Percentiles rank a stretch among this genome's conserved stretches.
Evolutionary conservation across 2,888 invertebrate genomes (phyloP).

Genomic region (Perithous albicinctus): DNA sequence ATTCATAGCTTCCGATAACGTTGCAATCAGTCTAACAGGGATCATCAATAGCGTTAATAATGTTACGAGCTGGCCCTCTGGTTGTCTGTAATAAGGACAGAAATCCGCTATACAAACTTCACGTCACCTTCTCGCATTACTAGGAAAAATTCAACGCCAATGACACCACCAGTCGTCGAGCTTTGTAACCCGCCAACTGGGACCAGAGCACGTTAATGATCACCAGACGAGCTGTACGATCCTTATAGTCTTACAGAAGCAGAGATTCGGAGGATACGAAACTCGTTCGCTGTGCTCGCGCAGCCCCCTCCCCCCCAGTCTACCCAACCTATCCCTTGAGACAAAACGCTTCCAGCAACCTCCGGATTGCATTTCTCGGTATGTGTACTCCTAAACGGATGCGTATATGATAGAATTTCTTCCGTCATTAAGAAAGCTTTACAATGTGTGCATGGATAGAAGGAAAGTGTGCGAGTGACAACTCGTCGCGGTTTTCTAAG

Average conservation of each 20-base stretch:
- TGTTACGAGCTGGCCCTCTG: not conserved
- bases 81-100: not conserved
- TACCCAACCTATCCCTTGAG: constrained; percentile 69
- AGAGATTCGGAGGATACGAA: constrained; percentile 34
- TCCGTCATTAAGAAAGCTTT: constrained; percentile 84
- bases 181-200: not conserved
- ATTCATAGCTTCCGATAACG: constrained; percentile 3
- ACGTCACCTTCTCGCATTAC: constrained; percentile 23
- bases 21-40: constrained; percentile 13
- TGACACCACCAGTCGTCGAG: constrained; percentile 44
- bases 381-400: constrained; percentile 82
- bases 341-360: constrained; percentile 79
- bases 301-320: constrained; percentile 56
- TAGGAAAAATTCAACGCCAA: constrained; percentile 59
- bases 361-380: constrained; percentile 65
- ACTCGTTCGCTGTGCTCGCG: constrained; percentile 27
- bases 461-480: constrained; percentile 36
- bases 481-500: constrained; percentile 66
- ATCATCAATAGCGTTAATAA: constrained; percentile 11
- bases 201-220: constrained; percentile 63
- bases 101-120: not conserved
- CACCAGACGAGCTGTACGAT: constrained; percentile 58
- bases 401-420: constrained; percentile 84
- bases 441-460: constrained; percentile 76
- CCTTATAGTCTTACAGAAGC: constrained; percentile 58